Conservation (phyloP, 2,797 vertebrate genomes). For the Scolopax bukidnonensis region DNA sequence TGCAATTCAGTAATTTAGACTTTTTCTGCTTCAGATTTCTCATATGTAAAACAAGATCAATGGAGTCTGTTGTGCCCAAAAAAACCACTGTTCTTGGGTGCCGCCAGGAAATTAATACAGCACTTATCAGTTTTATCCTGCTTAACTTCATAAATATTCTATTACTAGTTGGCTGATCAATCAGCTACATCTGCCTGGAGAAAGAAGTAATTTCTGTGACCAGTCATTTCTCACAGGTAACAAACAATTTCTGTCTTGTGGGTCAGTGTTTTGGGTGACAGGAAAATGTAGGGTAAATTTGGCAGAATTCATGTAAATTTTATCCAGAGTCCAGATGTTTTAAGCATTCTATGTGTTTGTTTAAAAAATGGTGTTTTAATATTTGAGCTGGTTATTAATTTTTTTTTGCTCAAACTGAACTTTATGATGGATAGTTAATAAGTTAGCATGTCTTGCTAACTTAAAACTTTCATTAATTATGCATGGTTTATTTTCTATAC, state of each 20-base stretch:
- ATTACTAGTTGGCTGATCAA: neutral
- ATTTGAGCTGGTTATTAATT: neutral
- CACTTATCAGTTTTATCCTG: neutral
- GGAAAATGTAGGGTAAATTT: conserved; percentile 13
- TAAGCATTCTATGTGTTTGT: neutral
- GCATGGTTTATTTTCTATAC: neutral
- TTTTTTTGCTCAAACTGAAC: neutral
- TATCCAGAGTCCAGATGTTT: conserved; percentile 24
- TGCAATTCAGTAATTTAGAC: neutral
- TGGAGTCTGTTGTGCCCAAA: neutral
- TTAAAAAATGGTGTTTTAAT: neutral
- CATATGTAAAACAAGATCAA: neutral
- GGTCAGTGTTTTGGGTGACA: neutral
- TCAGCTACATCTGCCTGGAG: neutral
- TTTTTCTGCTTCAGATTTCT: neutral
- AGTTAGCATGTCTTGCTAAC: neutral
- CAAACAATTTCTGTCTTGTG: conserved; percentile 19
- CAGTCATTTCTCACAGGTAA: conserved; percentile 15
- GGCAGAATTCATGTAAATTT: conserved; percentile 28
- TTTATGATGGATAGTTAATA: neutral
- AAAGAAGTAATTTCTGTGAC: neutral
- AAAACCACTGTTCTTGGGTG: neutral
- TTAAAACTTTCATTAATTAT: neutral
- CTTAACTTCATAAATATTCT: neutral
- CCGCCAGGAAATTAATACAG: neutral